A percentile compares a stretch with the other conserved stretches of the same genome.
Evolutionary conservation across 1,140 invertebrate species (phyloP).

Genomic region (Holcopasites calliopsidis): DNA sequence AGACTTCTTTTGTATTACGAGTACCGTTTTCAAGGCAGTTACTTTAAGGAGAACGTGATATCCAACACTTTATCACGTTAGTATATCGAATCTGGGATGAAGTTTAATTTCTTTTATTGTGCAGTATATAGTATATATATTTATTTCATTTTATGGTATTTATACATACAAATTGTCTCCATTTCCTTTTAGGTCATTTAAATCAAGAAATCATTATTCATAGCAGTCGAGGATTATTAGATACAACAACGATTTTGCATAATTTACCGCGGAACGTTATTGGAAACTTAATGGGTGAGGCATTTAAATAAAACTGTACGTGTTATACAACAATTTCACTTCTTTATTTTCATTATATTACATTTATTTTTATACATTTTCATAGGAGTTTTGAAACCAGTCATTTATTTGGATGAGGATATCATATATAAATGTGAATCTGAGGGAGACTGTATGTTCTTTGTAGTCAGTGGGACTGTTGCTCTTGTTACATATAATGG

Average conservation of each 20-base stretch:
- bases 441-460: constrained; percentile 81
- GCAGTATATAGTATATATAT: too few relatives aligned
- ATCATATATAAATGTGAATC: constrained; percentile 77
- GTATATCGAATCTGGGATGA: not conserved
- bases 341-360: constrained; percentile 1
- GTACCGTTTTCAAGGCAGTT: constrained; percentile 67
- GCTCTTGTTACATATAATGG: constrained; percentile 79
- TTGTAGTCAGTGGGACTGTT: constrained; percentile 80
- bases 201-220: constrained; percentile 66
- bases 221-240: constrained; percentile 58
- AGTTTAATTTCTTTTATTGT: too few relatives aligned
- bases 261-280: constrained; percentile 61
- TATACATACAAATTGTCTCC: not conserved
- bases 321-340: too few relatives aligned
- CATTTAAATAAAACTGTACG: too few relatives aligned
- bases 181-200: constrained; percentile 60
- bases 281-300: constrained; percentile 64
- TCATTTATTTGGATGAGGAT: constrained; percentile 68
- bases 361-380: not conserved
- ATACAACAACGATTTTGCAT: constrained; percentile 57
- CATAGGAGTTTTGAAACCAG: constrained; percentile 57
- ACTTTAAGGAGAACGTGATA: constrained; percentile 70
- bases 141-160: not conserved
- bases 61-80: constrained; percentile 64
- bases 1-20: constrained; percentile 68